Evolutionary conservation across 1,140 invertebrate genomes (phyloP), one percentile per base, ranked within the genome.

Genomic region (Homarus americanus): DNA sequence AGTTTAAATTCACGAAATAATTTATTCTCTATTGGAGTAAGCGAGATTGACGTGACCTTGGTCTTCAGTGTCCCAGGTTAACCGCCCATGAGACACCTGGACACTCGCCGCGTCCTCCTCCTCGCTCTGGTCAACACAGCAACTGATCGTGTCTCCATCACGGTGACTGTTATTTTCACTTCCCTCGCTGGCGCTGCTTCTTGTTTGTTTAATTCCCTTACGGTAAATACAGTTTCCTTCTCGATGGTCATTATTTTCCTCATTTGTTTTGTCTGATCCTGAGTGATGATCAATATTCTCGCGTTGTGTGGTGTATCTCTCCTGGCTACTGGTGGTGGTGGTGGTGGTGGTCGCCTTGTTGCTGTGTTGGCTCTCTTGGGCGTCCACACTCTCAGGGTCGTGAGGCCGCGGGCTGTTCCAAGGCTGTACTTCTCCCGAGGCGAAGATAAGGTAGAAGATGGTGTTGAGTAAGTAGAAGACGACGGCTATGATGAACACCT

Each of bases 401-500:
- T 49, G 1, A 24, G 40, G 34, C 7, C 41, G 1, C 36, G 17
- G 0, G 32, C 7, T 44, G 69, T 91, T 91, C 89, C 89, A 91
- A 5, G 58, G 36, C 75, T 92, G 91, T 40, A 76, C 91, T 15
- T 72, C 73, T 32, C 86, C 91, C 12, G 82, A 79, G 15, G 91
- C 58, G 66, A 89, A 92, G 44, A 53, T 17, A 1, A 92, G 40
- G 73, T 80, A 92, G 80, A 92, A 40, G 0, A 82, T 0, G 12
- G 80, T 73, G 63, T 87, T 66, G 34, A 76, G 66, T 5, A 88
- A n/a, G 72, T 73, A 88, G 66, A 38, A 82, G 73, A 49, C 84
- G 20, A 89, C 63, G 53, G 92, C 91, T 17, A 93, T 93, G 79
- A 85, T 49, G 49, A 93, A 92, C 3, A 93, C 93, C n/a, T 93